Evolutionary conservation across 1,140 invertebrate genomes (phyloP), one percentile per base, ranked within the genome.

Genomic region (Cotesia glomerata): DNA sequence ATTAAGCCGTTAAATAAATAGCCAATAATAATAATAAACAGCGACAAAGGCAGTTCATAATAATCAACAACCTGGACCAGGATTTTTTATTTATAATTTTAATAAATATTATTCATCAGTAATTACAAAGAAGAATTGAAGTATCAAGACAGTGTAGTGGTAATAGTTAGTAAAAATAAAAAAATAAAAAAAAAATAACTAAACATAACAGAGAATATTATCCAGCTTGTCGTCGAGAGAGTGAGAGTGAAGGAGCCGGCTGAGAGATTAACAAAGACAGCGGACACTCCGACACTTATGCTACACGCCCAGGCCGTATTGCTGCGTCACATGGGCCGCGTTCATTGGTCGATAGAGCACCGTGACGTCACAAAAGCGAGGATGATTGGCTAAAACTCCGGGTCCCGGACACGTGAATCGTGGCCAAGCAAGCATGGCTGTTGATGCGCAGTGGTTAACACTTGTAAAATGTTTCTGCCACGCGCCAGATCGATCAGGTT

Each of bases 361-460:
- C 75, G 82, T 86, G 86, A 88, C 86, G 86, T 87, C 84, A 85
- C 69, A 61, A 72, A 61, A 56, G 67, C 71, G 72, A 69, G 72
- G 63, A 56, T 66, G 76, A 87, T 86, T 86, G 85, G 85, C 62
- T 66, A 75, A 74, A 72, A 75, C 71, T 75, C 74, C 77, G 81
- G 78, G 74, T 75, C 81, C 82, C 82, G 80, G 84, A 88, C 86
- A 88, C 85, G 87, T 88, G 86, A 87, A 86, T 85, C 80, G 83
- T 81, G 83, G 80, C 80, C 82, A 79, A 83, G 81, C 81, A 84
- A 84, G 85, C 85, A 86, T 87, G 85, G 85, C 84, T 83, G 83
- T 85, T 84, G 84, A 84, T 87, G 85, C 86, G 85, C 85, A 86
- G 84, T 86, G 85, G 84, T 85, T 84, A 81, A 80, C 81, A 81